A percentile compares a stretch with the other conserved stretches of the same genome.
Evolutionary conservation across 2,797 vertebrate genomes (phyloP).

Genomic region (Chanos chanos): DNA sequence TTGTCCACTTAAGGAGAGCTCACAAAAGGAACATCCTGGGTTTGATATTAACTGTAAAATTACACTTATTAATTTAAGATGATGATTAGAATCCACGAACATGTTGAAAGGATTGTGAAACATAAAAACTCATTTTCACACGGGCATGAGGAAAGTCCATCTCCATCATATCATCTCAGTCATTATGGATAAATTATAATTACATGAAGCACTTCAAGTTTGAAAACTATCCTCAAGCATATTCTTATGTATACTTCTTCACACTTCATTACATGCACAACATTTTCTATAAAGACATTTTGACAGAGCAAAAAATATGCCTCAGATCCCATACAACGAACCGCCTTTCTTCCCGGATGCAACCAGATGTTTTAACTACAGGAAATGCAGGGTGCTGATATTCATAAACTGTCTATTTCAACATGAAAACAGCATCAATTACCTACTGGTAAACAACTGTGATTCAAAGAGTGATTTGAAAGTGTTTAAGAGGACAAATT

Average conservation of each 20-base stretch:
- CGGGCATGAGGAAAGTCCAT: constrained; percentile 1
- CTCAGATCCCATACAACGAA: not conserved
- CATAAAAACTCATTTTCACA: no score
- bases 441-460: constrained; percentile 48
- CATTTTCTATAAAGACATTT: constrained; percentile 46
- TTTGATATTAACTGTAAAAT: no score
- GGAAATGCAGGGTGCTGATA: constrained; percentile 4
- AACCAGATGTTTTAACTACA: not conserved
- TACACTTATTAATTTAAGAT: no score
- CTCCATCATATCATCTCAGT: not conserved
- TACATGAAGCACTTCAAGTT: constrained; percentile 29
- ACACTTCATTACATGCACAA: constrained; percentile 61
- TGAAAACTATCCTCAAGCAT: constrained; percentile 42
- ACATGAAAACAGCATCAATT: constrained; percentile 38
- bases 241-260: constrained; percentile 43
- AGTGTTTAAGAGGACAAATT: constrained; percentile 15
- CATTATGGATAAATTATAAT: not conserved
- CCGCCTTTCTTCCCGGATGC: not conserved
- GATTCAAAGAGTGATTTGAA: constrained; percentile 60
- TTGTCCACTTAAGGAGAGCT: not conserved
- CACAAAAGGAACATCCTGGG: not conserved
- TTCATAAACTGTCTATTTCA: not conserved
- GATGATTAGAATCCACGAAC: no score
- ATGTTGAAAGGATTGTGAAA: no score
- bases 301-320: constrained; percentile 36